Percentiles rank a stretch among this genome's conserved stretches.
These are phyloP conservation scores for Lamellibrachia satsuma DNA, from an alignment of 2,888 invertebrate species.

Conservation along the genomic window DNA sequence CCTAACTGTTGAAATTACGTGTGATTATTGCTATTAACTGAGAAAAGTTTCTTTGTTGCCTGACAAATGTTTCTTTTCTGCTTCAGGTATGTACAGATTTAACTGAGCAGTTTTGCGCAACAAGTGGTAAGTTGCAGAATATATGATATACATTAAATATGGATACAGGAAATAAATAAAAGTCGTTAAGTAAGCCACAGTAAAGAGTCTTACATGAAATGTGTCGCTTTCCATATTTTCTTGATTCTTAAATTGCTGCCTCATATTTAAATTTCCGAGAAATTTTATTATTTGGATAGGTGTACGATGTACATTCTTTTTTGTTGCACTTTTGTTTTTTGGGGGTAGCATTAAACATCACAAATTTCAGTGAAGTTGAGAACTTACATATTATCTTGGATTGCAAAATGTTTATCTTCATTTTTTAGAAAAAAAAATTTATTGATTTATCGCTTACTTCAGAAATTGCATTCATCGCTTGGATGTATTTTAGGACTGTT, in stretches of 20 bases:
- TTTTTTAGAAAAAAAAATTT: too few species aligned
- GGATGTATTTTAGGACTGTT: background rate
- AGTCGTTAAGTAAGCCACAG: too few species aligned
- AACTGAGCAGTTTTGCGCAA: background rate
- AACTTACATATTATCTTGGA: too few species aligned
- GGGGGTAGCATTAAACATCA: too few species aligned
- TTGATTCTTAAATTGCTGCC: too few species aligned
- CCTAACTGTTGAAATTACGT: background rate
- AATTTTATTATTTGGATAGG: background rate
- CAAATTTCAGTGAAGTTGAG: too few species aligned
- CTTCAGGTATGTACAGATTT: background rate
- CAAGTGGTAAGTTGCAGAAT: background rate
- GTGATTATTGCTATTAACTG: background rate
- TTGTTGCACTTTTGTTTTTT: background rate
- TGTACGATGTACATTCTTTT: background rate
- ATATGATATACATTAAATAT: background rate
- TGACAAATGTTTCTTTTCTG: background rate
- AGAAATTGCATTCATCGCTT: background rate
- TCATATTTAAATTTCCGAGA: background rate
- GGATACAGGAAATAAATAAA: background rate
- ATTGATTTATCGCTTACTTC: too few species aligned
- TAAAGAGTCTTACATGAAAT: background rate
- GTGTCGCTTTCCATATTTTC: background rate
- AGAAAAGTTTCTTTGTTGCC: background rate
- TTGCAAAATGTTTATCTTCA: too few species aligned